Percentiles rank a stretch among this genome's conserved stretches.
Conservation (phyloP, 2,113 vertebrate genomes). For the Mobula hypostoma region DNA sequence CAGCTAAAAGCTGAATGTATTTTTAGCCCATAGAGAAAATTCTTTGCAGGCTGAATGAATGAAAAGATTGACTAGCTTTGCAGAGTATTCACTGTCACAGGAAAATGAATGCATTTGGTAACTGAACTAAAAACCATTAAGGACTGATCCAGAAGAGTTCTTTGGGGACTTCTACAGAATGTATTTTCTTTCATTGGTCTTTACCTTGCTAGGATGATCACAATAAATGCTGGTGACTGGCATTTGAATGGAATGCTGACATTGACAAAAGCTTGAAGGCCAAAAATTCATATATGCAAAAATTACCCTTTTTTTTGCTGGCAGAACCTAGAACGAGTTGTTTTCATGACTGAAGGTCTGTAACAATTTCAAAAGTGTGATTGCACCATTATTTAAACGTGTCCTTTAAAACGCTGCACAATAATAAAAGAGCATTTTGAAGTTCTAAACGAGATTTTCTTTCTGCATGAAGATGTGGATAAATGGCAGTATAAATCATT, state of each 20-base stretch:
- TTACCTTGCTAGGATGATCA: neutral
- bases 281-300: neutral
- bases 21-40: neutral
- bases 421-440: neutral
- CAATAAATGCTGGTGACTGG: neutral
- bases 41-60: slow-evolving; percentile 31
- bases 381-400: neutral
- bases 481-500: neutral
- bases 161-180: neutral
- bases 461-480: neutral
- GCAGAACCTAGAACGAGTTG: neutral
- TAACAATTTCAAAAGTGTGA: neutral
- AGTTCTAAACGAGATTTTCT: neutral
- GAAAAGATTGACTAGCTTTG: neutral
- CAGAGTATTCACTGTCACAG: neutral
- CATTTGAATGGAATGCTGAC: neutral
- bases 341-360: neutral
- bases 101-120: slow-evolving; percentile 21
- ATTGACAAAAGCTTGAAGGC: neutral
- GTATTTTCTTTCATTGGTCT: neutral
- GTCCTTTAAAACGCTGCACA: neutral
- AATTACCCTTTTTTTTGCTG: neutral
- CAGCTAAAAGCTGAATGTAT: slow-evolving; percentile 32
- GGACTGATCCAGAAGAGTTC: neutral
- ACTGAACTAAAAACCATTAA: slow-evolving; percentile 22